Base-by-base conservation (phyloP, 2,888 invertebrate genomes). In the Neoscelio sp. region DNA sequence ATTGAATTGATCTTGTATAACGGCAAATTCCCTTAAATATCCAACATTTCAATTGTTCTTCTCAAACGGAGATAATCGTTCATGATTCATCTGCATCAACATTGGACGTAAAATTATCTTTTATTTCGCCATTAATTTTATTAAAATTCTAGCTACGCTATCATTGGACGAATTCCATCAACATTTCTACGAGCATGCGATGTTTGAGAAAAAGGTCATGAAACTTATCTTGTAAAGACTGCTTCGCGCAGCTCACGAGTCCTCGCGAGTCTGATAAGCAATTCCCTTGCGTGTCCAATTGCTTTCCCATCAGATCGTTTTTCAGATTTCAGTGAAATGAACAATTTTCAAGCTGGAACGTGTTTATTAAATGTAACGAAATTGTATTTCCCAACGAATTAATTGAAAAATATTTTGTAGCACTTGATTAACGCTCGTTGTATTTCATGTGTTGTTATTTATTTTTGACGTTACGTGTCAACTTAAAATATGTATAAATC, bases 281-380 rank as follows among this genome's bases (percentile, higher is more conserved):
- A 71, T 70, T 77, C 60, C 64, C 70, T 71, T 42, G 77, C 77
- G 71, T 77, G 77, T 77, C 62, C 77, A 77, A 77, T 77, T 77
- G 60, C 76, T 77, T 77, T 70, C 44, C 40, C 70, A 68, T 77
- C 77, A 77, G 77, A 65, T 71, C 56, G 56, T 50, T 77, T 77
- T 68, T 35, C 48, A 70, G 70, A 71, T 64, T 65, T 71, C 44
- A 8, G 8, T 48, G 28, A 70, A 70, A 54, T 70, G 77, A 71
- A 71, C 64, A 77, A 54, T 71, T 58, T 65, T 33, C 10, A 64
- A 18, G 18, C 38, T 28, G 26, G n/a, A 50, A 50, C 18, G 77
- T 50, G 52, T 54, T 62, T 71, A 71, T 71, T 60, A 52, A 64
- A 56, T 50, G 15, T 44, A 64, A 56, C 40, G 18, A 38, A 35